Evolutionary conservation across 2,797 vertebrate species (phyloP), one percentile per base, ranked within the genome.

Genomic region (Sebastes baramenuke): DNA sequence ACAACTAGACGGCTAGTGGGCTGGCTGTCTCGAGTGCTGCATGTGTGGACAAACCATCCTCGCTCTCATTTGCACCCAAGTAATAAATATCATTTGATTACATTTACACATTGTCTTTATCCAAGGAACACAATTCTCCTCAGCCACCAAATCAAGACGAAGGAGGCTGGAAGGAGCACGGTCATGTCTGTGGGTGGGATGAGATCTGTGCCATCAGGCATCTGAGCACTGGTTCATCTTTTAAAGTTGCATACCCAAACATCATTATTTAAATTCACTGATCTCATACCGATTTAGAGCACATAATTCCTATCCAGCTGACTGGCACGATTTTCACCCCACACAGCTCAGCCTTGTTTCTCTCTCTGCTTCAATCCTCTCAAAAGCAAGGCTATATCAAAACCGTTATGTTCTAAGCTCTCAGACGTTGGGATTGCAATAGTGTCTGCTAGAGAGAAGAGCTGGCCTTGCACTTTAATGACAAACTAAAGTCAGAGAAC

Each of bases 391-490:
- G 64, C 60, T 79, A 68, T 64, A 81, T 87, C 83, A 86, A 85
- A 85, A 79, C 56, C 5, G 22, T 46, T 55, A n/a, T 60, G 55
- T 84, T 81, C 80, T 66, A 22, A 82, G 83, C 83, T 84, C 80
- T 82, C 68, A 74, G 73, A 76, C 52, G 22, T 22, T 38, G 56
- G 70, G 76, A 78, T 66, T 85, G 86, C 85, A 68, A 72, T 74
- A 77, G 52, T 73, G 73, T 87, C 80, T 78, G 78, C 42, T 8
- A 46, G 34, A 85, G 73, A 79, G 86, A 79, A 86, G 82, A 89
- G 88, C 81, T 89, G 80, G 82, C 81, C 86, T 88, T 89, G 89
- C 90, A 92, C 90, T 94, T 92, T 88, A 92, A 93, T 92, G 88
- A 93, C 89, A 92, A 91, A 91, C 87, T 89, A 75, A 86, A 90